Conservation (phyloP, 2,888 invertebrate species). For the Meliscaeva auricollis region DNA sequence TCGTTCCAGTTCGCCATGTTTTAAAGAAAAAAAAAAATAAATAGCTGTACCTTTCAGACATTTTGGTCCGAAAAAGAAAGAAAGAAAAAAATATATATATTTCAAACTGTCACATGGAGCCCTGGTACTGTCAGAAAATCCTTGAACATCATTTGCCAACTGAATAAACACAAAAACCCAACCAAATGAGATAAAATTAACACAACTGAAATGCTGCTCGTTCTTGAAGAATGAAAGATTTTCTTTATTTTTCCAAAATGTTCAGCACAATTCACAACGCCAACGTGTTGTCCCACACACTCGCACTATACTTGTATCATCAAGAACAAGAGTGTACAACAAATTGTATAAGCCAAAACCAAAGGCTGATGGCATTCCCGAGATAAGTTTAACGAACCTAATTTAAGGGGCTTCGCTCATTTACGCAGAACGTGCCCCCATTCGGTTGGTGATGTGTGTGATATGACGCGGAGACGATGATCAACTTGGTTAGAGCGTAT, state of each 20-base stretch:
- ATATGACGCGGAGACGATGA: conserved; percentile 7
- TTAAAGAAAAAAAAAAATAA: conserved; percentile 26
- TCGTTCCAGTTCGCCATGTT: conserved; percentile 62
- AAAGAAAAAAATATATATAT: too few species aligned
- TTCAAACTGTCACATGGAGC: conserved; percentile 4
- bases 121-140: conserved; percentile 35
- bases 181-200: conserved; percentile 66
- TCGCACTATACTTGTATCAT: not conserved
- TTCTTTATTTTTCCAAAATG: conserved; percentile 5
- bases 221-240: conserved; percentile 40
- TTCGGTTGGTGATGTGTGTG: conserved; percentile 39
- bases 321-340: conserved; percentile 5
- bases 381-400: conserved; percentile 75
- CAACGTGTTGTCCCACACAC: not conserved
- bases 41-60: not conserved
- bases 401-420: conserved; percentile 59
- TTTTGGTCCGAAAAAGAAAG: conserved; percentile 13
- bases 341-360: conserved; percentile 14
- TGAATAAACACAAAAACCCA: conserved; percentile 61
- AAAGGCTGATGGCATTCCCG: conserved; percentile 44
- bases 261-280: conserved; percentile 22
- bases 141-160: conserved; percentile 63
- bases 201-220: conserved; percentile 60
- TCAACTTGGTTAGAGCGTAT: conserved; percentile 53
- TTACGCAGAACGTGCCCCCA: conserved; percentile 44